Percentiles rank a stretch among this genome's conserved stretches.
phyloP scores from a whole-genome alignment of 2,888 invertebrate genomes.

The Andrena fulva region DNA sequence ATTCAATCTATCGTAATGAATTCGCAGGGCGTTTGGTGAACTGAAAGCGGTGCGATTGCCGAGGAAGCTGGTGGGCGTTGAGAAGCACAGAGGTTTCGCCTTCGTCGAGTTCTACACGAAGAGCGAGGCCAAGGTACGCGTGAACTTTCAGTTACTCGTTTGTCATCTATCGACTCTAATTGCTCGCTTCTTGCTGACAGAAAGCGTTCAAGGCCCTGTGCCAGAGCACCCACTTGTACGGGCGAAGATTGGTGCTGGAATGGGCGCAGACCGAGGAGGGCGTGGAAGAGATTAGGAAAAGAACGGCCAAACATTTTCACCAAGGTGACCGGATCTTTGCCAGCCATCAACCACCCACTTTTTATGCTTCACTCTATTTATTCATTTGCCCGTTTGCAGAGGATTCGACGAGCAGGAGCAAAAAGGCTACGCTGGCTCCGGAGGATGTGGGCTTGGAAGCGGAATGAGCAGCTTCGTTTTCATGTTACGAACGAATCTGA shows the following conservation, averaged over 20 bases:
- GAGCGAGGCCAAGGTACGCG: constrained; percentile 94
- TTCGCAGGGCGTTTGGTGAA: constrained; percentile 94
- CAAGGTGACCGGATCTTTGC: constrained; percentile 74
- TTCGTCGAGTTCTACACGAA: constrained; percentile 97
- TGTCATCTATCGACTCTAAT: background rate
- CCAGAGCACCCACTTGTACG: constrained; percentile 99
- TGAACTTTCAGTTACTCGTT: background rate
- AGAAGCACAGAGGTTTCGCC: constrained; percentile 97
- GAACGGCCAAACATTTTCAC: constrained; percentile 91
- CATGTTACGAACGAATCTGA: background rate
- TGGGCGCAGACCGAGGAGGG: constrained; percentile 95
- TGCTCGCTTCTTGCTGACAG: constrained; percentile 84
- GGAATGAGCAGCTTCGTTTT: constrained; percentile 7
- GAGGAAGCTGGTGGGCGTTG: constrained; percentile 92
- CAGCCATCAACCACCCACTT: constrained; percentile 28
- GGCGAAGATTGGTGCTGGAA: constrained; percentile 96
- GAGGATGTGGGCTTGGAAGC: constrained; percentile 76
- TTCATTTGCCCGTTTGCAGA: constrained; percentile 67
- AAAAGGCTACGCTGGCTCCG: constrained; percentile 76
- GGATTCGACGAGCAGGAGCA: constrained; percentile 69
- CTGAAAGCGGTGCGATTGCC: constrained; percentile 96
- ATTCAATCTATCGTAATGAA: constrained; percentile 85
- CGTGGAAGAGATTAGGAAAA: constrained; percentile 92
- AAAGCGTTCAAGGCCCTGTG: constrained; percentile 96
- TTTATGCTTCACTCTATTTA: background rate